These are phyloP conservation scores for Pogonocichla stellata DNA, from an alignment of 2,113 vertebrate genomes.

Conservation along the genomic window DNA sequence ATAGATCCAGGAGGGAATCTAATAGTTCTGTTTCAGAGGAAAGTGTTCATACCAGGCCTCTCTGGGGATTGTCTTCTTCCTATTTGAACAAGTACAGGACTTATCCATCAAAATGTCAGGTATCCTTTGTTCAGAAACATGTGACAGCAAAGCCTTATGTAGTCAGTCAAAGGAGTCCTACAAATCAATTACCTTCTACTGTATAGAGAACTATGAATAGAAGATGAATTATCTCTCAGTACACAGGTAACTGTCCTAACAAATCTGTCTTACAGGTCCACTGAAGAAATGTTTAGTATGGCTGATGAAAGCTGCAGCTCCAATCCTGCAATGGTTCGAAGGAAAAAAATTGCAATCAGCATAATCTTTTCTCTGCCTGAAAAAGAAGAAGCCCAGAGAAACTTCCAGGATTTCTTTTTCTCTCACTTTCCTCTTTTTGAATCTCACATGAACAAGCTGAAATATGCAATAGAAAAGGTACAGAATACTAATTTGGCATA, in stretches of 20 bases:
- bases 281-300: conserved; percentile 87
- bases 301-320: conserved; percentile 85
- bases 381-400: conserved; percentile 79
- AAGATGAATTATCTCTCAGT: background rate
- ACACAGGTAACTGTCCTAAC: background rate
- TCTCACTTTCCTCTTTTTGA: conserved; percentile 90
- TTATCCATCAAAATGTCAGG: background rate
- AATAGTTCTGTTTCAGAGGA: background rate
- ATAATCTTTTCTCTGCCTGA: conserved; percentile 85
- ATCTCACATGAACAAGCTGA: conserved; percentile 89
- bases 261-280: conserved; percentile 70
- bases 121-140: background rate
- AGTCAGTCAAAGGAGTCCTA: background rate
- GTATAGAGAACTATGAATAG: background rate
- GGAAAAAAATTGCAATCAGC: conserved; percentile 88
- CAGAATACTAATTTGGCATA: background rate
- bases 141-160: background rate
- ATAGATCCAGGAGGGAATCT: background rate
- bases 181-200: background rate
- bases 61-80: background rate
- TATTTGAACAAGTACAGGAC: background rate
- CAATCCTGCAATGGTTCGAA: conserved; percentile 80
- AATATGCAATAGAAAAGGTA: conserved; percentile 88
- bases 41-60: background rate
- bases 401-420: conserved; percentile 90